phyloP scores from a whole-genome alignment of 2,113 vertebrate genomes.

The Megatriorchis doriae region DNA sequence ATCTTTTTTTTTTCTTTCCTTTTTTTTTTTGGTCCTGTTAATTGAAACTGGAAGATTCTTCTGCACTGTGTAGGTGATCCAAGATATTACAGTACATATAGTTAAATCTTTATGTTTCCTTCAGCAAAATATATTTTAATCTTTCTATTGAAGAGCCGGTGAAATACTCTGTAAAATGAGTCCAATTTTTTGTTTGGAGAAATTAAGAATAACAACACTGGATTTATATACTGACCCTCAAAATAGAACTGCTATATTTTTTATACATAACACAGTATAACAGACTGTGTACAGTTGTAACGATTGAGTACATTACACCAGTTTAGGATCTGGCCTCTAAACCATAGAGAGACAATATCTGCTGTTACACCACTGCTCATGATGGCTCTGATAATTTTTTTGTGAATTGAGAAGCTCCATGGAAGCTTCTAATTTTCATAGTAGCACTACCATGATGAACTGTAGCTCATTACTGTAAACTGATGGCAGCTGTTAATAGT shows the following conservation, averaged over 20 bases:
- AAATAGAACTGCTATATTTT: neutral
- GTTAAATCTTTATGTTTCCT: neutral
- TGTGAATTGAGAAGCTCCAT: constrained; percentile 12
- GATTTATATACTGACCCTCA: neutral
- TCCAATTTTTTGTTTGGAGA: neutral
- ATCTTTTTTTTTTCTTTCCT: neutral
- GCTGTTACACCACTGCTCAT: neutral
- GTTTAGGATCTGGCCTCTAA: neutral
- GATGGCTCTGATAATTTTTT: neutral
- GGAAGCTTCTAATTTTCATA: constrained; percentile 60
- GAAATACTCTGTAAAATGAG: neutral
- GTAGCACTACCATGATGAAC: constrained; percentile 28
- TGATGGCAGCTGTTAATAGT: constrained; percentile 65
- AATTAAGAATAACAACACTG: neutral
- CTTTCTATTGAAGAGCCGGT: neutral
- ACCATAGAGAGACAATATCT: neutral
- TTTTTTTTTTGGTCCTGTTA: neutral
- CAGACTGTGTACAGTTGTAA: neutral
- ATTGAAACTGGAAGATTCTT: neutral
- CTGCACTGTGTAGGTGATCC: neutral
- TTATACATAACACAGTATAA: neutral
- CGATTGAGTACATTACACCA: neutral
- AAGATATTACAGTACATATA: neutral
- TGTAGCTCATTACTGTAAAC: constrained; percentile 68
- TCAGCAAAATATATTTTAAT: neutral